Evolutionary conservation across 1,140 invertebrate genomes (phyloP), one percentile per base, ranked within the genome.

Genomic region (Sitodiplosis mosellana): DNA sequence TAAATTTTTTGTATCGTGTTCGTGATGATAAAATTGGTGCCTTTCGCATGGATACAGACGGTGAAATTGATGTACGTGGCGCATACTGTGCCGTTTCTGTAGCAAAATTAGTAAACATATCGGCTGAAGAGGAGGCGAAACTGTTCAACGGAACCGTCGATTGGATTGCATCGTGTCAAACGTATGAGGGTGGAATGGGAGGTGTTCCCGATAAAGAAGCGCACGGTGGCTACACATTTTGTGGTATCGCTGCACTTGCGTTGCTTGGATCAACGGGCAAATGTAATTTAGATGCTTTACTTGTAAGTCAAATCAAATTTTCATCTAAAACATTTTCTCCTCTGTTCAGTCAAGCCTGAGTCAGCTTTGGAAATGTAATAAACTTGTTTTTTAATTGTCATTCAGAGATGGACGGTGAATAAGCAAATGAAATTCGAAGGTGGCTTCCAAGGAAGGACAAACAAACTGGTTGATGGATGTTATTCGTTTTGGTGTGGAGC

Each of bases 401-500:
- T 69, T 51, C 54, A 82, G 73, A 74, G 83, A 52, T 94, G 88
- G 89, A 73, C 79, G 51, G 80, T 80, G n/a, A 86, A 86, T 54
- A 74, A 81, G 50, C 90, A 95, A 68, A 92, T 92, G 86, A 69
- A 70, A 52, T 72, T 83, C 50, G 91, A 94, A 67, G 91, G 90
- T 15, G 90, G 90, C 18, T 95, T 95, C 59, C 85, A 88, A 72
- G 91, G 91, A 1, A 71, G 95, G 57, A 96, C 95, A 4, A 98
- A 98, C 66, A 99, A 99, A 71, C 67, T 98, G 47, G 94, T 99
- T 1, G 95, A 99, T 72, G 85, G 86, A 7, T 99, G 95, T 68
- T 99, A 99, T 64, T 94, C 90, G 2, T 99, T 97, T 70, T 99
- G 95, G 95, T 89, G 94, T 69, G 91, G 89, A 21, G 92, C 83